Evolutionary conservation across 2,888 invertebrate genomes (phyloP).

Genomic region (Parnassius smintheus): DNA sequence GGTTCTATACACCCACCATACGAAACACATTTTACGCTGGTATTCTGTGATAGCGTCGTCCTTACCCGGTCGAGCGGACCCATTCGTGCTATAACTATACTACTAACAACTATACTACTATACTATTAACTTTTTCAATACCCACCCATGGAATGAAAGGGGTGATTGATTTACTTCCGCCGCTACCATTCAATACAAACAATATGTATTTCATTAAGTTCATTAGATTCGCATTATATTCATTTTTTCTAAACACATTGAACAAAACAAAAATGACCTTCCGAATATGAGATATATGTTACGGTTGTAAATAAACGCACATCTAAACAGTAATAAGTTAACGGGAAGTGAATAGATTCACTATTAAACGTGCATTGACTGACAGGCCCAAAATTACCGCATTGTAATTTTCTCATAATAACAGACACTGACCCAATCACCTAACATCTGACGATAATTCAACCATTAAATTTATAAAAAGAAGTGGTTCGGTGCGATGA

Average conservation of each 20-base stretch:
- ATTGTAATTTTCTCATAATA: slow-evolving; percentile 38
- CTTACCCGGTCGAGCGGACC: too few relatives aligned
- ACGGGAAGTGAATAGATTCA: slow-evolving; percentile 32
- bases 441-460: slow-evolving; percentile 43
- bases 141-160: too few relatives aligned
- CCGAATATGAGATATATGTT: slow-evolving; percentile 26
- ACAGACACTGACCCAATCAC: slow-evolving; percentile 41
- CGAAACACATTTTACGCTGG: too few relatives aligned
- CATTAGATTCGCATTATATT: too few relatives aligned
- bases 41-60: too few relatives aligned
- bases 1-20: too few relatives aligned
- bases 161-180: too few relatives aligned
- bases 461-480: slow-evolving; percentile 50
- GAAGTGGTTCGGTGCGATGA: slow-evolving; percentile 49
- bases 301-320: slow-evolving; percentile 20
- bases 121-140: too few relatives aligned
- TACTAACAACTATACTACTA: too few relatives aligned
- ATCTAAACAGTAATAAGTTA: slow-evolving; percentile 30
- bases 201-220: too few relatives aligned
- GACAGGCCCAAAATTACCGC: slow-evolving; percentile 29
- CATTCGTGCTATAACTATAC: too few relatives aligned
- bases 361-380: slow-evolving; percentile 36
- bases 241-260: not conserved
- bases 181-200: too few relatives aligned
- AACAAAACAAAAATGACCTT: slow-evolving; percentile 22